A percentile compares a stretch with the other conserved stretches of the same genome.
These are phyloP conservation scores for Pyrrhosoma nymphula DNA, from an alignment of 2,888 invertebrate species.

Conservation along the genomic window DNA sequence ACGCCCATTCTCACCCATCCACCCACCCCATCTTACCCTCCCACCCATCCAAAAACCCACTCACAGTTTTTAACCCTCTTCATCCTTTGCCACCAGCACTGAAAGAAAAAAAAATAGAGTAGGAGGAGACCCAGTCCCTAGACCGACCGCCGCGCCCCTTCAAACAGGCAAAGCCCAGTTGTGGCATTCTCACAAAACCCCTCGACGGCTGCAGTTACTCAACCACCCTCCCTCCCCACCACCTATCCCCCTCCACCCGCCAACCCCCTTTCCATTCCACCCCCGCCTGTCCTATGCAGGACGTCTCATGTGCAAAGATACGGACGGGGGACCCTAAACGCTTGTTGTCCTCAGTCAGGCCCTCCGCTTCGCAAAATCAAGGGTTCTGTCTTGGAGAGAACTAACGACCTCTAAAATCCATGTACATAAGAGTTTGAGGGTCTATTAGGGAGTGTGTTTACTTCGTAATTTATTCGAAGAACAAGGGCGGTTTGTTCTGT, in stretches of 20 bases:
- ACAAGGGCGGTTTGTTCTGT: background rate
- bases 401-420: background rate
- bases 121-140: background rate
- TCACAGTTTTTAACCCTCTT: constrained; percentile 36
- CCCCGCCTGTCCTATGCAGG: background rate
- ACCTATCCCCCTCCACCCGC: background rate
- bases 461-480: background rate
- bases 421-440: background rate
- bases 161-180: constrained; percentile 37
- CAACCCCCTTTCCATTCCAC: background rate
- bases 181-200: background rate
- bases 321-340: background rate
- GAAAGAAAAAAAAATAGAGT: background rate
- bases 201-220: constrained; percentile 11
- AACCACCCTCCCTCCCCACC: background rate
- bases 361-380: background rate
- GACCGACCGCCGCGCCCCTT: background rate
- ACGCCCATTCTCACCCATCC: constrained; percentile 54
- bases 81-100: background rate
- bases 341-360: background rate
- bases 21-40: background rate
- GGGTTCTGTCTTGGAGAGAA: background rate
- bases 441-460: background rate
- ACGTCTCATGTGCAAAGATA: background rate
- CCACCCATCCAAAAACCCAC: constrained; percentile 1